Evolutionary conservation across 2,888 invertebrate genomes (phyloP).

Genomic region (Cynaeus angustus): DNA sequence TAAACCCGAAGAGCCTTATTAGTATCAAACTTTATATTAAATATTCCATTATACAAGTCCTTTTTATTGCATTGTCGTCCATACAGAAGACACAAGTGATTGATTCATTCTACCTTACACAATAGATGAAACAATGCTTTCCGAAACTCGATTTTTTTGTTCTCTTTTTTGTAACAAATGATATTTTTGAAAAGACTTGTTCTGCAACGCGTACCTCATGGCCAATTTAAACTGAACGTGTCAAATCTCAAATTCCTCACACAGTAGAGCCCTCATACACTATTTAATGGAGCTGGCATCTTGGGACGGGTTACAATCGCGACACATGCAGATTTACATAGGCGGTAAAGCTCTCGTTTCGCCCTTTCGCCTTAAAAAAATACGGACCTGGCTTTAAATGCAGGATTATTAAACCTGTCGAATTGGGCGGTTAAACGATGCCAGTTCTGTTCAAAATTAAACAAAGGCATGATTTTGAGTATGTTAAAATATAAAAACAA

Average conservation of each 20-base stretch:
- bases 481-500: too few relatives aligned
- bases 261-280: constrained; percentile 37
- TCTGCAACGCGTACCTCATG: constrained; percentile 26
- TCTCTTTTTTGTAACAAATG: neutral
- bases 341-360: constrained; percentile 7
- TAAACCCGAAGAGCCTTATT: neutral
- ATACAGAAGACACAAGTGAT: constrained; percentile 7
- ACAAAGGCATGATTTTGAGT: too few relatives aligned
- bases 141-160: constrained; percentile 18
- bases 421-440: neutral
- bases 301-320: constrained; percentile 39
- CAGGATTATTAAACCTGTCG: neutral
- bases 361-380: constrained; percentile 18
- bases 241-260: constrained; percentile 41
- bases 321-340: constrained; percentile 42
- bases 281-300: constrained; percentile 42
- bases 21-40: constrained; percentile 22
- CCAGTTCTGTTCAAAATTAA: too few relatives aligned
- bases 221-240: constrained; percentile 40
- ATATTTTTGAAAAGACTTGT: constrained; percentile 18
- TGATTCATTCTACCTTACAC: constrained; percentile 22
- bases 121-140: constrained; percentile 26
- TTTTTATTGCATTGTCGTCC: constrained; percentile 23
- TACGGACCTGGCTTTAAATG: neutral
- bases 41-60: constrained; percentile 27